Evolutionary conservation across 2,888 invertebrate species (phyloP).

Genomic region (Tubulanus polymorphus): DNA sequence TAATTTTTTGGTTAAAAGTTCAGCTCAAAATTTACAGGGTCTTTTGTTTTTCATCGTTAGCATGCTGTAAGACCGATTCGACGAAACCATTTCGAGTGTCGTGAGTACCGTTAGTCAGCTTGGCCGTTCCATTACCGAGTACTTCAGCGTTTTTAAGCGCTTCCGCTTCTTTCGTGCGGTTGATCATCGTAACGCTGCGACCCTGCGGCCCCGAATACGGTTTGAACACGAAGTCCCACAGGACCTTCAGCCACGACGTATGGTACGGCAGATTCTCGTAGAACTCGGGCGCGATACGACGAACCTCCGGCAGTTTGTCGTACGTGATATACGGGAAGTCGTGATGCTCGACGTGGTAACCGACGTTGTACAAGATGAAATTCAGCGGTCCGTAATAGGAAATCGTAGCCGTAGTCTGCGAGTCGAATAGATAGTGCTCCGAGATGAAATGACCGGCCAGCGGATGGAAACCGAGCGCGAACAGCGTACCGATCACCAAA

Average conservation of each 20-base stretch:
- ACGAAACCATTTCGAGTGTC: too few species aligned
- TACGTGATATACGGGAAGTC: conserved; percentile 54
- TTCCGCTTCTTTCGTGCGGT: neutral
- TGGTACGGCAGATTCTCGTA: conserved; percentile 92
- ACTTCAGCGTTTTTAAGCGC: neutral
- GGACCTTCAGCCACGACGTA: conserved; percentile 85
- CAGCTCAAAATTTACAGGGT: too few species aligned
- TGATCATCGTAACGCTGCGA: conserved; percentile 57
- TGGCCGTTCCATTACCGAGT: too few species aligned
- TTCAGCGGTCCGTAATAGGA: conserved; percentile 54
- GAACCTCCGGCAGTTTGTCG: conserved; percentile 46
- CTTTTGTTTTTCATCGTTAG: too few species aligned
- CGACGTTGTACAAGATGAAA: conserved; percentile 49
- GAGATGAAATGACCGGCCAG: conserved; percentile 52
- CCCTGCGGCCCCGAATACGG: conserved; percentile 95
- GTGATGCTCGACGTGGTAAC: conserved; percentile 53
- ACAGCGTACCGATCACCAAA: conserved; percentile 39
- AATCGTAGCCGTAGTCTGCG: conserved; percentile 44
- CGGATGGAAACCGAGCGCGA: conserved; percentile 49
- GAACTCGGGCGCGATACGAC: conserved; percentile 74
- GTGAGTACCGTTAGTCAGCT: too few species aligned
- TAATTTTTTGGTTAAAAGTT: too few species aligned
- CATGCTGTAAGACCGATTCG: too few species aligned
- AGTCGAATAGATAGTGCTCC: conserved; percentile 50
- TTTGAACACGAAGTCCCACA: conserved; percentile 93